These are phyloP conservation scores for Struthidea cinerea DNA, from an alignment of 2,113 vertebrate genomes.

Conservation along the genomic window DNA sequence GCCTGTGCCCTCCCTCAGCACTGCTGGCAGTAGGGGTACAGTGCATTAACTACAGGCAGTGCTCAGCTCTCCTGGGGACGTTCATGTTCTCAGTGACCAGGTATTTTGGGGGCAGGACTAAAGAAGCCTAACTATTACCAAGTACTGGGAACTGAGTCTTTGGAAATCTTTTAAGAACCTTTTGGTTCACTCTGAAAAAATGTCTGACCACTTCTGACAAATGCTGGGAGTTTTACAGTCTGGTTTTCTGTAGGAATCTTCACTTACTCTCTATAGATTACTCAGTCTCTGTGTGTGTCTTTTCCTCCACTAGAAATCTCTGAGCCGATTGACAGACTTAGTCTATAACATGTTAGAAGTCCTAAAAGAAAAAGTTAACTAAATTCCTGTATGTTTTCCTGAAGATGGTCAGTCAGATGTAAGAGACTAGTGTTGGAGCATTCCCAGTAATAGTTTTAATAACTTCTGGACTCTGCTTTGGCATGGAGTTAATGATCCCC, in stretches of 20 bases:
- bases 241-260: neutral
- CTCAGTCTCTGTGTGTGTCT: accelerated
- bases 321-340: neutral
- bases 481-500: neutral
- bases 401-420: neutral
- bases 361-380: neutral
- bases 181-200: neutral
- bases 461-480: neutral
- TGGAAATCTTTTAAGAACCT: neutral
- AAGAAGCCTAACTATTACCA: neutral
- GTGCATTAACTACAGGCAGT: neutral
- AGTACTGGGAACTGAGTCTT: neutral
- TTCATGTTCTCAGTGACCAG: neutral
- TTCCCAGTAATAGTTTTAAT: neutral
- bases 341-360: neutral
- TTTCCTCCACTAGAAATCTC: neutral
- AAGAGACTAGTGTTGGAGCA: neutral
- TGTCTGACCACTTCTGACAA: neutral
- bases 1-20: neutral
- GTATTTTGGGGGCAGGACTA: neutral
- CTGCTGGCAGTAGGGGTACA: neutral
- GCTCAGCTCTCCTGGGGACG: neutral
- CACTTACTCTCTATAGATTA: neutral
- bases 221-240: neutral
- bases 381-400: neutral